These are phyloP conservation scores for Ophonus ardosiacus DNA, from an alignment of 2,888 invertebrate genomes.

Conservation along the genomic window DNA sequence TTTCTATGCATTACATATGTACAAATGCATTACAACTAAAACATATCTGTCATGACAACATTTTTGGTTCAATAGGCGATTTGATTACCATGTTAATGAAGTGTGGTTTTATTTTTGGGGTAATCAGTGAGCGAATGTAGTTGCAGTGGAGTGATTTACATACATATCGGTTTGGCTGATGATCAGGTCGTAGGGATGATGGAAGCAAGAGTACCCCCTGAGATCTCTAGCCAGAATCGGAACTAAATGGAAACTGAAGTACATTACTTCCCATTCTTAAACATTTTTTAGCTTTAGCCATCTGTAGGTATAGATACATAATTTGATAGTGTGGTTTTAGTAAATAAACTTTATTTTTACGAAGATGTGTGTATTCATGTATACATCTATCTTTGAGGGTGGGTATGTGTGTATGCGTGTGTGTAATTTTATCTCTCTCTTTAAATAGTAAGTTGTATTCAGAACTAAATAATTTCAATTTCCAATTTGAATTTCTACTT, in stretches of 20 bases:
- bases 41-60: neutral
- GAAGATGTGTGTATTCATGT: too few species aligned
- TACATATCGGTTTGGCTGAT: slow-evolving; percentile 58
- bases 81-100: neutral
- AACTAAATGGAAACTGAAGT: neutral
- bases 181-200: slow-evolving; percentile 21
- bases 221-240: neutral
- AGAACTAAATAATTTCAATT: too few species aligned
- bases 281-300: neutral
- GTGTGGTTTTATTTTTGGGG: slow-evolving; percentile 21
- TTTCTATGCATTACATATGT: too few species aligned
- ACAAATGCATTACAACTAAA: neutral
- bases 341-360: too few species aligned
- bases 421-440: too few species aligned
- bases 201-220: neutral
- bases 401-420: too few species aligned
- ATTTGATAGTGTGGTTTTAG: too few species aligned
- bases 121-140: slow-evolving; percentile 38
- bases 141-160: slow-evolving; percentile 55
- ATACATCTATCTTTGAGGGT: too few species aligned
- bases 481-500: too few species aligned
- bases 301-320: neutral
- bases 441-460: too few species aligned
- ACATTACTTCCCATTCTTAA: neutral
- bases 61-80: neutral